Percentiles rank a stretch among this genome's conserved stretches.
These are phyloP conservation scores for Drosophila insularis DNA, from an alignment of 1,140 invertebrate genomes.

Conservation along the genomic window DNA sequence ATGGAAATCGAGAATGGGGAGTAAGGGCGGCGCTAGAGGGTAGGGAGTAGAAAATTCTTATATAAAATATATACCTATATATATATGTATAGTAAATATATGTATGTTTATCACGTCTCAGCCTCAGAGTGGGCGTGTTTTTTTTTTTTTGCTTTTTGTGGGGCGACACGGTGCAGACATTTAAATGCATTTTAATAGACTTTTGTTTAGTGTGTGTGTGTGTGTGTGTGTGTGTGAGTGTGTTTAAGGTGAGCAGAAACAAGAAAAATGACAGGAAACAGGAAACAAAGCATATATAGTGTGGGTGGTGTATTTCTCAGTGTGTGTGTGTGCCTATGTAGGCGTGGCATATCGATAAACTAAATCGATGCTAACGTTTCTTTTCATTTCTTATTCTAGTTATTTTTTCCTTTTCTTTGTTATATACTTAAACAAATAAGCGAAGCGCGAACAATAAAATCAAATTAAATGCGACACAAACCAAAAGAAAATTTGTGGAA, in stretches of 20 bases:
- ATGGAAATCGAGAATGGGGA: not conserved
- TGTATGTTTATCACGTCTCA: not conserved
- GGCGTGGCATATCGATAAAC: constrained; percentile 65
- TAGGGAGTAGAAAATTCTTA: constrained; percentile 11
- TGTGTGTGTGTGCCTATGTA: constrained; percentile 12
- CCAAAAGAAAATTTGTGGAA: constrained; percentile 38
- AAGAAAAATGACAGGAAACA: constrained; percentile 28
- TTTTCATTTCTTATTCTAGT: constrained; percentile 12
- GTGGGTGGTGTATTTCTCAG: no score
- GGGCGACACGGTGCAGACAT: constrained; percentile 48
- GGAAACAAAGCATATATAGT: constrained; percentile 37
- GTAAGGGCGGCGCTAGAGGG: no score
- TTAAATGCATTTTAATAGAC: constrained; percentile 74
- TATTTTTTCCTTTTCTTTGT: not conserved
- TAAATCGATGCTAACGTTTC: constrained; percentile 48
- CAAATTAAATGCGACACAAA: constrained; percentile 61
- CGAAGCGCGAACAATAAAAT: constrained; percentile 68
- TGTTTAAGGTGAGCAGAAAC: constrained; percentile 6
- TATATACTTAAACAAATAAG: constrained; percentile 67
- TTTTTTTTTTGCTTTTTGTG: not conserved
- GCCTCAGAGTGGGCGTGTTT: constrained; percentile 42
- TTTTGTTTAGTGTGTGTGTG: constrained; percentile 18
- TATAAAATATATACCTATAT: not conserved
- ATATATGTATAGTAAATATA: constrained; percentile 4
- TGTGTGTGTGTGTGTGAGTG: constrained; percentile 11